Conservation (phyloP, 2,797 vertebrate genomes). For the Pipistrellus pygmaeus region DNA sequence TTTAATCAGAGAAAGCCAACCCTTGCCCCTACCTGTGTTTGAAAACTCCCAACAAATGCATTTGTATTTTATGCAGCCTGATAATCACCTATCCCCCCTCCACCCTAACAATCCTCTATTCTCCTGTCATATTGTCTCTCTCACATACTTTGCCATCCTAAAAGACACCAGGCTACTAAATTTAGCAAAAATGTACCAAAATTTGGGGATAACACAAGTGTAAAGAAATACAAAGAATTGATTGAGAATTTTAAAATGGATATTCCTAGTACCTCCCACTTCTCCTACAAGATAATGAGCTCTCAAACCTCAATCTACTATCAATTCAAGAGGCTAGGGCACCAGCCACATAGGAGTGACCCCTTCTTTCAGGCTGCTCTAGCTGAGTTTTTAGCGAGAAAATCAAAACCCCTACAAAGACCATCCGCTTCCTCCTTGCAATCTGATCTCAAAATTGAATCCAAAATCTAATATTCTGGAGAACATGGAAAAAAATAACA, state of each 20-base stretch:
- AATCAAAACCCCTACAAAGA: neutral
- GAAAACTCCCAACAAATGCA: neutral
- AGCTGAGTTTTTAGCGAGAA: neutral
- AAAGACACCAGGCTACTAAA: neutral
- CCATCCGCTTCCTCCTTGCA: neutral
- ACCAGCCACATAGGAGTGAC: neutral
- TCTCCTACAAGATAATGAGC: neutral
- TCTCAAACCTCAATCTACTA: neutral
- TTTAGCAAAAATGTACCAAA: neutral
- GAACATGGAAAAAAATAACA: neutral
- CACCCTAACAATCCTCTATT: neutral
- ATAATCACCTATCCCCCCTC: neutral
- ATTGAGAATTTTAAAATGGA: neutral
- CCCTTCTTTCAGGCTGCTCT: accelerated
- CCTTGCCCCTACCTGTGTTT: neutral
- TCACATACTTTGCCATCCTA: neutral
- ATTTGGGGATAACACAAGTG: neutral
- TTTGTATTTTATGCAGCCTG: neutral
- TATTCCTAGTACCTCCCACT: too few species aligned
- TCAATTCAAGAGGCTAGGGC: neutral
- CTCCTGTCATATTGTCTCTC: neutral
- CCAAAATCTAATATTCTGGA: slow-evolving; percentile 33
- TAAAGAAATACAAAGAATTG: neutral
- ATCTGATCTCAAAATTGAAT: slow-evolving; percentile 28
- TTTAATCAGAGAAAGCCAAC: neutral